These are phyloP conservation scores for Neolamprologus hecqui DNA, from an alignment of 2,113 vertebrate genomes.

Conservation along the genomic window DNA sequence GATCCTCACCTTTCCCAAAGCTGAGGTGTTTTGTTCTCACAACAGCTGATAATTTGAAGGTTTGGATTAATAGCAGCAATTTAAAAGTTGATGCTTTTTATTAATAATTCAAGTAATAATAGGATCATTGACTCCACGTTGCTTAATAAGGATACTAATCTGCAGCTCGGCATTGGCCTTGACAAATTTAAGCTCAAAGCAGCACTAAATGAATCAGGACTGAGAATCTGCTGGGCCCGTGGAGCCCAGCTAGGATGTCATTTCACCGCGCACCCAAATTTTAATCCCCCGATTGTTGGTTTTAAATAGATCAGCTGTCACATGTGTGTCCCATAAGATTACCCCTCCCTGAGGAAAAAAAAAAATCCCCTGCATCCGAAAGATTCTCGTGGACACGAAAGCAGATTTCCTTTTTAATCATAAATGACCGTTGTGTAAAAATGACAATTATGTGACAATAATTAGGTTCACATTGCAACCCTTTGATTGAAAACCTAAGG, in stretches of 20 bases:
- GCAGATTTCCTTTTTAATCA: conserved; percentile 38
- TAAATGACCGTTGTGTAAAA: conserved; percentile 48
- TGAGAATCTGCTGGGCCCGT: not conserved
- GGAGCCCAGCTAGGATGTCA: not conserved
- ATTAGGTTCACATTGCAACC: not conserved
- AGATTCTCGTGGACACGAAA: not conserved
- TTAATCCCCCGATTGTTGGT: not conserved
- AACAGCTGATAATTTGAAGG: not conserved
- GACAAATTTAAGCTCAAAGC: not conserved
- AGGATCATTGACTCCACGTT: not conserved
- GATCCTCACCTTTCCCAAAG: not conserved
- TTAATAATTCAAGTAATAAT: not conserved
- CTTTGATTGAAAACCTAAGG: not conserved
- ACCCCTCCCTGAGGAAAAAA: not conserved
- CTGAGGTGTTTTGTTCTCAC: not conserved
- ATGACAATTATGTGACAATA: conserved; percentile 9
- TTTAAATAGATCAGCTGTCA: not conserved
- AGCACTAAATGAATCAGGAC: not conserved
- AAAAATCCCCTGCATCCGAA: not conserved
- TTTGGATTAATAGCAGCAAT: not conserved
- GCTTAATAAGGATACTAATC: not conserved
- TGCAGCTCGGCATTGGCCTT: not conserved
- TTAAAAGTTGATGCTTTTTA: not conserved
- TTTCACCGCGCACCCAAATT: not conserved
- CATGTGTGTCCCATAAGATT: conserved; percentile 3